Evolutionary conservation across 2,113 vertebrate genomes (phyloP), one percentile per base, ranked within the genome.

Genomic region (Rissa tridactyla): DNA sequence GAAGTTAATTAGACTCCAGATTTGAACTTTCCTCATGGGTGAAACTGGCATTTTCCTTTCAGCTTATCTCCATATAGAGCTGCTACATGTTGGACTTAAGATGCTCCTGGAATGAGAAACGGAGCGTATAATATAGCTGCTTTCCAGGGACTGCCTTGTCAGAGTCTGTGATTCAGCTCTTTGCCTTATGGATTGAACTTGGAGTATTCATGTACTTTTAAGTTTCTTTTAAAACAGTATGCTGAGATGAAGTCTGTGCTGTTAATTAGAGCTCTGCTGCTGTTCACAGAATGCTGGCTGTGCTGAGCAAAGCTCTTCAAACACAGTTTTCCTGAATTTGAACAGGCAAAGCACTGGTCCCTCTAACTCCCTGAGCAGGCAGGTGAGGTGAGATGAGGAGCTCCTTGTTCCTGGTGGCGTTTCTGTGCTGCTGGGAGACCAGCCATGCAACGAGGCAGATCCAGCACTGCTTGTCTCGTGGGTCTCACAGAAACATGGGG

Each of bases 141-240:
- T 97, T 97, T 97, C 92, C 91, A 95, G 81, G 88, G 88, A 92
- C 81, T 92, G 92, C 91, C 91, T 93, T 73, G 95, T 95, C 94
- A 92, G 92, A 89, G 75, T 70, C 95, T 94, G 80, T 88, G 92
- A 93, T 94, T 94, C 89, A 96, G 92, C 95, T 86, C 92, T 97
- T 94, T 96, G 92, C 83, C 88, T 89, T 96, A 87, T 94, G 92
- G 95, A 94, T 96, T 94, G 91, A 83, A 92, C 73, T 93, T 77
- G 70, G 81, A 95, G 83, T 54, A 44, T 30, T 86, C 86, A 16
- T 79, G 58, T 69, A 82, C 76, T 93, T 91, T 55, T 15, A 26
- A 55, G 65, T 73, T 90, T 85, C 82, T 92, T 81, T 82, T 84
- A 40, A 86, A 96, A 57, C 65, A 76, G 80, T 92, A 92, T 85